Conservation (phyloP, 2,888 invertebrate species). For the Metellina segmentata region DNA sequence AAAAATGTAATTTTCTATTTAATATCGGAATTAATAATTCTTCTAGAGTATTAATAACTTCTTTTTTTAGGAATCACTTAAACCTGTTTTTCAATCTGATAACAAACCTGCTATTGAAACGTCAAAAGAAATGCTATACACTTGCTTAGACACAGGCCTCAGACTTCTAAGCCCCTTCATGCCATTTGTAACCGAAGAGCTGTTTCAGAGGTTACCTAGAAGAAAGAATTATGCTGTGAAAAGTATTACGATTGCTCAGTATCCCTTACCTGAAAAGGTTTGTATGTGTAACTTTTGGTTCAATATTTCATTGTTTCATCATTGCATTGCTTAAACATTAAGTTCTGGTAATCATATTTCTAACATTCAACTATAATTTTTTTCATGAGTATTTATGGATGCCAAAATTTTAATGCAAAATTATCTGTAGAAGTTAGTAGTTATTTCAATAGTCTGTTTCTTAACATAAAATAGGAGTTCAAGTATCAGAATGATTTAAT, state of each 20-base stretch:
- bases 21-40: background rate
- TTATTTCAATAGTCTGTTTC: background rate
- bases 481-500: no score
- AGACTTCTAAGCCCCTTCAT: constrained; percentile 96
- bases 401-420: background rate
- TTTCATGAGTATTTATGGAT: background rate
- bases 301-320: constrained; percentile 45
- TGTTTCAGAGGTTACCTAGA: constrained; percentile 93
- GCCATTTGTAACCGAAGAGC: constrained; percentile 97
- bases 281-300: constrained; percentile 62
- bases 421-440: no score
- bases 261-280: constrained; percentile 85
- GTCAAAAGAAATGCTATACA: constrained; percentile 89
- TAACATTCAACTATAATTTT: background rate
- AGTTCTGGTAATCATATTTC: background rate
- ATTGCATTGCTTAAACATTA: background rate
- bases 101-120: constrained; percentile 83
- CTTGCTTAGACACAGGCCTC: constrained; percentile 91
- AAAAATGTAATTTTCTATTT: no score
- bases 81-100: constrained; percentile 88
- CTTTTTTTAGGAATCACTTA: constrained; percentile 88
- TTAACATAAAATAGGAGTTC: background rate
- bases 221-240: constrained; percentile 82
- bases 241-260: constrained; percentile 93
- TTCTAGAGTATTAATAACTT: background rate